Evolutionary conservation across 2,113 vertebrate species (phyloP), one percentile per base, ranked within the genome.

Genomic region (Phrynosoma platyrhinos): DNA sequence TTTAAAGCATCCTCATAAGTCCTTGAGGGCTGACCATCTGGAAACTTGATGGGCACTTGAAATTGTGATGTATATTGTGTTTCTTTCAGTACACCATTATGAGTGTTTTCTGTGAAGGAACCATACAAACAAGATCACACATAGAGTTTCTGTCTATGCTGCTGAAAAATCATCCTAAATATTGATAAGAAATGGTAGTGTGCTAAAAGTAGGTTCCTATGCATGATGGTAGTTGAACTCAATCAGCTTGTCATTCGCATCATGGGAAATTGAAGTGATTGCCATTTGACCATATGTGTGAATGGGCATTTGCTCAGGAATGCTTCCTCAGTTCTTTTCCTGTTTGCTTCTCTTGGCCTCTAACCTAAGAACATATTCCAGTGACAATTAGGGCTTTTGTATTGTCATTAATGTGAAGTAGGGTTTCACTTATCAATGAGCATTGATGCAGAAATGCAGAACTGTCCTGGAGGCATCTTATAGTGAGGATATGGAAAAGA

Each of bases 91-190:
- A 64, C 25, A 78, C 20, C 12, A 8, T 68, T 30, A 69, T 79
- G 64, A 53, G 10, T 9, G 42, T 69, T 62, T 68, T 68, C 10
- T 79, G 18, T 78, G 36, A 21, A 30, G 3, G 55, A 64, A 23
- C 53, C 69, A 68, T 40, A 68, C 75, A 78, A 1, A 25, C 20
- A 55, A 30, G 20, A 47, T 13, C 14, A 12, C 66, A 68, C 25
- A 68, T 23, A 68, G 23, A 25, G 3, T 3, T 66, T 64, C 64
- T 64, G 58, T 85, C 32, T 16, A 27, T 47, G 32, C 18, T 36
- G 21, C 58, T 76, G 55, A 75, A 85, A 85, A 85, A 40, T 9
- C 7, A 42, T 64, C 72, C 83, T 64, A 77, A 64, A 76, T 85
- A 53, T 72, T 16, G 66, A 69, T 84, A 71, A 36, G 18, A 47